phyloP scores from a whole-genome alignment of 2,113 vertebrate genomes.

The Toxostoma redivivum region DNA sequence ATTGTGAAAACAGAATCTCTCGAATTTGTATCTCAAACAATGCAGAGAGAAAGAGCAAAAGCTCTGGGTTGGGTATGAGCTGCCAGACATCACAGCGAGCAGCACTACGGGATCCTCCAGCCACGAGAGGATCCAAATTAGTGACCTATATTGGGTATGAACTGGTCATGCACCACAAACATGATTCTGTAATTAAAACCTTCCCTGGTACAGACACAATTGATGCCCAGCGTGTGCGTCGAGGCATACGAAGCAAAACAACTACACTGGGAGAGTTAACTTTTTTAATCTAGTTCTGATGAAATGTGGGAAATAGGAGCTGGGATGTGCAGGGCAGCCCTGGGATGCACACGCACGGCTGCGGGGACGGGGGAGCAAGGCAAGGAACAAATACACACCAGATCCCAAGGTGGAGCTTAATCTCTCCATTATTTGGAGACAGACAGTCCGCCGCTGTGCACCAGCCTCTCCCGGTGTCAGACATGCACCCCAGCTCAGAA shows the following conservation, averaged over 20 bases:
- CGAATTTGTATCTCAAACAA: not conserved
- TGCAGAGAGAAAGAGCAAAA: not conserved
- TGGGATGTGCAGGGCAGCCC: not conserved
- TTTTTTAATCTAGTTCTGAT: not conserved
- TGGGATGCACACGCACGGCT: not conserved
- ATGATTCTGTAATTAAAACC: not conserved
- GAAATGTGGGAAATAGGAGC: fast-evolving
- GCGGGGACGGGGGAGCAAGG: not conserved
- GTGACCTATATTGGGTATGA: conserved; percentile 5
- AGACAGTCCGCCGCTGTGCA: fast-evolving
- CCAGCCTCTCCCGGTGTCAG: not conserved
- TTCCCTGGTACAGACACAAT: not conserved
- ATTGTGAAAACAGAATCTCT: not conserved
- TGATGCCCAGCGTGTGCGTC: not conserved
- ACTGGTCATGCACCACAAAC: not conserved
- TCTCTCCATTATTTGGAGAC: not conserved
- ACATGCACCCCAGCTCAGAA: not conserved
- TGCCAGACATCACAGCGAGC: not conserved
- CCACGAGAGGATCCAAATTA: conserved; percentile 4
- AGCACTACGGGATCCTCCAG: not conserved
- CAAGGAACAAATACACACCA: not conserved
- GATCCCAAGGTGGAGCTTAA: not conserved
- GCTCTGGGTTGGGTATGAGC: not conserved
- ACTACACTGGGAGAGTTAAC: not conserved
- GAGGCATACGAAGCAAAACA: not conserved